phyloP scores from a whole-genome alignment of 2,113 vertebrate species.

The Vanacampus margaritifer region DNA sequence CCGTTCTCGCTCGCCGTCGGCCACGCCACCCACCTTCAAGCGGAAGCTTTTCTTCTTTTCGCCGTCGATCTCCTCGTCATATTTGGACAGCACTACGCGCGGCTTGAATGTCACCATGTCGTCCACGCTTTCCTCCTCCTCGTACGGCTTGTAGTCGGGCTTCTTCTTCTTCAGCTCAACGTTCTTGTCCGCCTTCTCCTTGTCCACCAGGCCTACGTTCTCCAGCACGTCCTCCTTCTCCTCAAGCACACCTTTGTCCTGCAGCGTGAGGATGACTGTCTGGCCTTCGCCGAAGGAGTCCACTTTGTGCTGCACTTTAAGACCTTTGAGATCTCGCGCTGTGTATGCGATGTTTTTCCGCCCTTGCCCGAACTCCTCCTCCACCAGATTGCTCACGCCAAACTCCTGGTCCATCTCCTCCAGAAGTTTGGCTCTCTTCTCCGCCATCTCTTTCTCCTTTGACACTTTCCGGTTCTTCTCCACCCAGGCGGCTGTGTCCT shows the following conservation, averaged over 20 bases:
- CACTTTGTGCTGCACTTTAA: conserved; percentile 85
- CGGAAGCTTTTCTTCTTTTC: conserved; percentile 85
- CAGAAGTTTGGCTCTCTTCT: conserved; percentile 87
- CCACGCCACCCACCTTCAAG: conserved; percentile 73
- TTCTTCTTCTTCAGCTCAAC: conserved; percentile 87
- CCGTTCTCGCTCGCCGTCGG: conserved; percentile 77
- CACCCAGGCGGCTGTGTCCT: conserved; percentile 85
- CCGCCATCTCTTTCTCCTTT: conserved; percentile 87
- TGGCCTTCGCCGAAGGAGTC: conserved; percentile 85
- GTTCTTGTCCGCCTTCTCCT: conserved; percentile 84
- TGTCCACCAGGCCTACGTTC: conserved; percentile 83
- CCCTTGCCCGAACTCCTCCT: conserved; percentile 83
- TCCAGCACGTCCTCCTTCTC: conserved; percentile 82
- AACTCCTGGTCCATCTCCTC: conserved; percentile 95
- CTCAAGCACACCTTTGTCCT: conserved; percentile 88
- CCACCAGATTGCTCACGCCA: conserved; percentile 85
- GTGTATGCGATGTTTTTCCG: conserved; percentile 75
- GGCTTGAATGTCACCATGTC: conserved; percentile 78
- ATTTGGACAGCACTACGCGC: conserved; percentile 80
- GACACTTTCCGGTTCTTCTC: conserved; percentile 82
- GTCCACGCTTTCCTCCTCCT: conserved; percentile 83
- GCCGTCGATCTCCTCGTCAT: conserved; percentile 87
- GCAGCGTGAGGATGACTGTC: conserved; percentile 81
- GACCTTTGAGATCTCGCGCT: conserved; percentile 81
- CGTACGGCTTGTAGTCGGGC: conserved; percentile 83